phyloP scores from a whole-genome alignment of 2,888 invertebrate genomes.

The Eristalis arbustorum region DNA sequence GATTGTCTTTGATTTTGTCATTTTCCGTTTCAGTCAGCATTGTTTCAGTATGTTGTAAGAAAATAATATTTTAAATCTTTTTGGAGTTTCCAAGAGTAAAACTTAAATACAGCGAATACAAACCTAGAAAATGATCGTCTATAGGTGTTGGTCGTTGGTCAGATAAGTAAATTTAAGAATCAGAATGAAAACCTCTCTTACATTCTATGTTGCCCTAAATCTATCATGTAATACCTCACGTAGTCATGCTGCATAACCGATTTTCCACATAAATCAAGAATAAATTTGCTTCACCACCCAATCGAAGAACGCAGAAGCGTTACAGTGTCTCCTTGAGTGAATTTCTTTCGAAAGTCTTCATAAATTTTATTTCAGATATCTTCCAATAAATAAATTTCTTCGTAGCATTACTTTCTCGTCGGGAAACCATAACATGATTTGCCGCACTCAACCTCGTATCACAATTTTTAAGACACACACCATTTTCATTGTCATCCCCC shows the following conservation, averaged over 20 bases:
- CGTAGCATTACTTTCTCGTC: neutral
- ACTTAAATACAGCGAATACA: too few relatives aligned
- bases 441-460: slow-evolving; percentile 22
- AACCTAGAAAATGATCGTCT: too few relatives aligned
- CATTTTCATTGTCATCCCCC: slow-evolving; percentile 21
- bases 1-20: too few relatives aligned
- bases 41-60: too few relatives aligned
- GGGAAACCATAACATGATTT: slow-evolving; percentile 21
- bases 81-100: too few relatives aligned
- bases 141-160: neutral
- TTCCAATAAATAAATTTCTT: slow-evolving; percentile 54
- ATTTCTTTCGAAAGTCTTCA: slow-evolving; percentile 10
- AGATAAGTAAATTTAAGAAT: neutral
- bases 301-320: neutral
- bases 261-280: neutral
- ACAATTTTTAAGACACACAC: slow-evolving; percentile 26
- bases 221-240: neutral
- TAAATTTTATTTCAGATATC: slow-evolving; percentile 29
- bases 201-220: neutral
- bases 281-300: neutral
- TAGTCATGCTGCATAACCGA: neutral
- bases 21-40: too few relatives aligned
- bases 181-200: neutral
- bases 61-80: too few relatives aligned
- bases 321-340: neutral